A percentile compares a stretch with the other conserved stretches of the same genome.
Conservation (phyloP, 2,113 vertebrate genomes). For the Podocnemis expansa region DNA sequence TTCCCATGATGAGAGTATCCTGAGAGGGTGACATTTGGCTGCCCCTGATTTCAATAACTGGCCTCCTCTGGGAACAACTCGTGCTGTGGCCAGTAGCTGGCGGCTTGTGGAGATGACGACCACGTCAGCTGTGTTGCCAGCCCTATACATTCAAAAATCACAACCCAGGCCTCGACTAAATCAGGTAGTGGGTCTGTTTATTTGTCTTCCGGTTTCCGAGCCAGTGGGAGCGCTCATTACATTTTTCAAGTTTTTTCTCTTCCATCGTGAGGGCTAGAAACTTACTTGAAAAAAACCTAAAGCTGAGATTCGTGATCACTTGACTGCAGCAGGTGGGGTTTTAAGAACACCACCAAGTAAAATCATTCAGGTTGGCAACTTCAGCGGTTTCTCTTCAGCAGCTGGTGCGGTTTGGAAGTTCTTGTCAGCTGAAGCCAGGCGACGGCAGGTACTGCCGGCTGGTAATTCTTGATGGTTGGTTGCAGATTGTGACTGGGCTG, state of each 20-base stretch:
- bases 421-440: neutral
- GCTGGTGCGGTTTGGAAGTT: neutral
- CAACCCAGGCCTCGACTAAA: neutral
- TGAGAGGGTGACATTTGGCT: too few relatives aligned
- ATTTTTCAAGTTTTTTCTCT: neutral
- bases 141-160: too few relatives aligned
- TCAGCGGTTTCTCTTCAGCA: neutral
- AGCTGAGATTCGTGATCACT: neutral
- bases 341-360: neutral
- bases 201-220: neutral
- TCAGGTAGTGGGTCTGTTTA: neutral
- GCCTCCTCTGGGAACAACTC: too few relatives aligned
- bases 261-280: neutral
- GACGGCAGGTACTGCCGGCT: neutral
- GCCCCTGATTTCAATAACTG: too few relatives aligned
- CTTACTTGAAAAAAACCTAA: neutral
- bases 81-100: too few relatives aligned
- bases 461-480: neutral
- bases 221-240: neutral
- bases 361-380: neutral
- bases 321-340: neutral
- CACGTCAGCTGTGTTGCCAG: too few relatives aligned
- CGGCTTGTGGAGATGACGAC: too few relatives aligned
- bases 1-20: too few relatives aligned
- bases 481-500: neutral